A percentile compares a stretch with the other conserved stretches of the same genome.
Conservation (phyloP, 2,888 invertebrate genomes). For the Drosophila macrothrix region DNA sequence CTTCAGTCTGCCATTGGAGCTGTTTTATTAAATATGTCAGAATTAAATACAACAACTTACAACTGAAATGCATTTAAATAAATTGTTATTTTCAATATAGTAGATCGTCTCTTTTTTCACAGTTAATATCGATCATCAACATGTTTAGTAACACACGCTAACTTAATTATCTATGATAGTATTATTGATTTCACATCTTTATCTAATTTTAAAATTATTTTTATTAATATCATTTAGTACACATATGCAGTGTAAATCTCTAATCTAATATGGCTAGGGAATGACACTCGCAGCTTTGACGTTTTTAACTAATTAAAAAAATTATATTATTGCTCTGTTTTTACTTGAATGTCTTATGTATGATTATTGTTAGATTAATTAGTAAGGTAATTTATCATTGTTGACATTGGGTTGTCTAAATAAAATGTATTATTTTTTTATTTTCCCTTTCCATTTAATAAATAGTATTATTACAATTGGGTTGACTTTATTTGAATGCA, state of each 20-base stretch:
- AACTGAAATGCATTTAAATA: constrained; percentile 3
- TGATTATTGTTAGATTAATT: neutral
- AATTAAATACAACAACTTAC: neutral
- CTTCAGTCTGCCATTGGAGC: constrained; percentile 3
- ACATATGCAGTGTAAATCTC: neutral
- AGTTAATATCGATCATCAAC: neutral
- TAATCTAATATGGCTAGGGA: neutral
- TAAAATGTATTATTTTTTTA: neutral
- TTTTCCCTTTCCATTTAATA: neutral
- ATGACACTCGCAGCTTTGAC: neutral
- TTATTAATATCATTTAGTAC: neutral
- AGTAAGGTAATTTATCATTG: too few relatives aligned
- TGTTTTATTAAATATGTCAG: constrained; percentile 14
- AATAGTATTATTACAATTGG: neutral
- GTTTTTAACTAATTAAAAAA: neutral
- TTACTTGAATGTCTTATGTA: neutral
- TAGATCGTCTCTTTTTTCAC: neutral
- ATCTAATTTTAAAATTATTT: neutral
- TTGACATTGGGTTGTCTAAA: neutral
- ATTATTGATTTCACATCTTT: neutral
- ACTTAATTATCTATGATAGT: neutral
- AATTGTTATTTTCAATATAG: neutral
- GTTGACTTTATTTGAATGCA: neutral
- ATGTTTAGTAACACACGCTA: neutral
- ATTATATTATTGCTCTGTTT: neutral